Evolutionary conservation across 2,797 vertebrate genomes (phyloP).

Genomic region (Trematomus bernacchii): DNA sequence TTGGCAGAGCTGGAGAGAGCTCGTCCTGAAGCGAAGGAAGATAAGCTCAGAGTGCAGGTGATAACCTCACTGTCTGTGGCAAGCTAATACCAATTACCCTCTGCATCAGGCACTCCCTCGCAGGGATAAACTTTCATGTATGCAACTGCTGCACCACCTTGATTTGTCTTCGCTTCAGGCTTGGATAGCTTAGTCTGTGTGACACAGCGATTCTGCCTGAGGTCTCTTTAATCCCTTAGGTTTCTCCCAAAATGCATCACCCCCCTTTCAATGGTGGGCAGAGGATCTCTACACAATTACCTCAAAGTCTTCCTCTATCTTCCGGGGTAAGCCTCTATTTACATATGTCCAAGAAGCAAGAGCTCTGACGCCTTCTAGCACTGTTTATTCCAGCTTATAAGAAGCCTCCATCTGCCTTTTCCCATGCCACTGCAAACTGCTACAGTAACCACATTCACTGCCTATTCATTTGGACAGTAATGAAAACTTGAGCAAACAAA

Average conservation of each 20-base stretch:
- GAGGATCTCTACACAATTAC: slow-evolving; percentile 77
- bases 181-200: slow-evolving; percentile 54
- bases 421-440: slow-evolving; percentile 22
- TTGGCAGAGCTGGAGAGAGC: slow-evolving; percentile 41
- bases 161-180: slow-evolving; percentile 55
- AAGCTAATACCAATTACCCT: slow-evolving; percentile 76
- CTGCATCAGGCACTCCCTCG: slow-evolving; percentile 48
- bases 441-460: too few species aligned
- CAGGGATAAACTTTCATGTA: slow-evolving; percentile 45
- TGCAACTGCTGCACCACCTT: slow-evolving; percentile 46
- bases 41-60: slow-evolving; percentile 69
- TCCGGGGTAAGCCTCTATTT: slow-evolving; percentile 76
- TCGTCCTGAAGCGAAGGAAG: slow-evolving; percentile 48
- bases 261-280: slow-evolving; percentile 47
- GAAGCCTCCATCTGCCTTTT: slow-evolving; percentile 39
- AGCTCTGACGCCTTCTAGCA: slow-evolving; percentile 34
- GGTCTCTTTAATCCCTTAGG: slow-evolving; percentile 71
- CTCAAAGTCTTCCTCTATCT: slow-evolving; percentile 69
- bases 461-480: too few species aligned
- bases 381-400: slow-evolving; percentile 58
- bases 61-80: slow-evolving; percentile 74
- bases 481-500: too few species aligned
- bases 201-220: slow-evolving; percentile 53
- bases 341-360: slow-evolving; percentile 74
- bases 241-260: slow-evolving; percentile 61